These are phyloP conservation scores for Drosophila arawakana DNA, from an alignment of 1,140 invertebrate species.

Conservation along the genomic window DNA sequence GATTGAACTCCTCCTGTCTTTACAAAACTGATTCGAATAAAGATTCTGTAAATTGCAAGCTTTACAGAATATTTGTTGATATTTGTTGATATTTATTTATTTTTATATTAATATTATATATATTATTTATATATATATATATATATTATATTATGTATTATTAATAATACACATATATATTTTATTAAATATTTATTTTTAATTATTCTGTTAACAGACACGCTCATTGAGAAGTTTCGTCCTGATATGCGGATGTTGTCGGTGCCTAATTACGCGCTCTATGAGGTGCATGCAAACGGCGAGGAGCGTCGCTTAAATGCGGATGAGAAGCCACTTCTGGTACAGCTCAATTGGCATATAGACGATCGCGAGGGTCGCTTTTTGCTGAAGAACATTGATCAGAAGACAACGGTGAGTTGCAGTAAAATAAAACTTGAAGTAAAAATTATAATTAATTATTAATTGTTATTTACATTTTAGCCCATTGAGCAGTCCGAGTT, in stretches of 20 bases:
- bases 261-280: constrained; percentile 97
- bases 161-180: too few species aligned
- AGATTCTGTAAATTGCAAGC: too few species aligned
- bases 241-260: constrained; percentile 99
- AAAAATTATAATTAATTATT: background rate
- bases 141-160: too few species aligned
- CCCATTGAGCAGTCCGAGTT: constrained; percentile 85
- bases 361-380: constrained; percentile 99
- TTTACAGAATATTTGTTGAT: too few species aligned
- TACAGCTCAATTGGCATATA: constrained; percentile 99
- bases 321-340: constrained; percentile 97
- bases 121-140: too few species aligned
- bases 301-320: constrained; percentile 95
- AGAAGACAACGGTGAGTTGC: constrained; percentile 88
- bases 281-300: constrained; percentile 98
- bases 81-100: too few species aligned
- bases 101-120: too few species aligned
- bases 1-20: too few species aligned
- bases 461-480: constrained; percentile 36
- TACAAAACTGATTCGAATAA: too few species aligned
- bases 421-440: background rate
- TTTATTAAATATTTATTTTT: too few species aligned
- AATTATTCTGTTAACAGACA: constrained; percentile 83
- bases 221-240: constrained; percentile 99
- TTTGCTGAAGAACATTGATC: constrained; percentile 94